These are phyloP conservation scores for Coronaproctus castanopsis DNA, from an alignment of 2,888 invertebrate species.

Conservation along the genomic window DNA sequence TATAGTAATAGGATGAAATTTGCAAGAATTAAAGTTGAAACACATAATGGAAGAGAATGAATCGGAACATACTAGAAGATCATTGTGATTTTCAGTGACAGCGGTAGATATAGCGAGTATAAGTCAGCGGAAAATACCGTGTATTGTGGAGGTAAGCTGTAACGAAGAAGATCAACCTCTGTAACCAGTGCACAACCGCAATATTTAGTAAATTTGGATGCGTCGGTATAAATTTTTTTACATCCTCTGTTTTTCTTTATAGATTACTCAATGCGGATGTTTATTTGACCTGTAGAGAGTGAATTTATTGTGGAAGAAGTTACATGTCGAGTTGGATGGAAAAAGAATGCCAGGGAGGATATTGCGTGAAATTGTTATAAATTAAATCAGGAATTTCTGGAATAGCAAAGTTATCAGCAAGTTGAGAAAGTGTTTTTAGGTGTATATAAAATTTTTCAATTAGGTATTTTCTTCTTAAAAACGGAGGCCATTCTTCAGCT, in stretches of 20 bases:
- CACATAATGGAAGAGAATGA: background rate
- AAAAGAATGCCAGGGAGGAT: background rate
- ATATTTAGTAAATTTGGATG: background rate
- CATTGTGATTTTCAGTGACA: background rate
- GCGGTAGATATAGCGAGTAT: background rate
- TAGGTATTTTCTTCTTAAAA: background rate
- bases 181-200: background rate
- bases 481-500: background rate
- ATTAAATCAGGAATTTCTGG: background rate
- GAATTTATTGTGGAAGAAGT: background rate
- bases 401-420: background rate
- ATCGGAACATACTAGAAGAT: background rate
- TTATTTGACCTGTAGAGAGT: background rate
- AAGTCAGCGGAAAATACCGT: background rate
- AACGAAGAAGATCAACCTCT: background rate
- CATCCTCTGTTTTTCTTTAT: background rate
- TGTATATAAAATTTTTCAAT: background rate
- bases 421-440: background rate
- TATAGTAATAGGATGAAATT: background rate
- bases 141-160: background rate
- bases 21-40: background rate
- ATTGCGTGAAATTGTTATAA: background rate
- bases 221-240: background rate
- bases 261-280: background rate
- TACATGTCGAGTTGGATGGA: background rate